Evolutionary conservation across 2,797 vertebrate species (phyloP).

Genomic region (Smutsia temminckii): DNA sequence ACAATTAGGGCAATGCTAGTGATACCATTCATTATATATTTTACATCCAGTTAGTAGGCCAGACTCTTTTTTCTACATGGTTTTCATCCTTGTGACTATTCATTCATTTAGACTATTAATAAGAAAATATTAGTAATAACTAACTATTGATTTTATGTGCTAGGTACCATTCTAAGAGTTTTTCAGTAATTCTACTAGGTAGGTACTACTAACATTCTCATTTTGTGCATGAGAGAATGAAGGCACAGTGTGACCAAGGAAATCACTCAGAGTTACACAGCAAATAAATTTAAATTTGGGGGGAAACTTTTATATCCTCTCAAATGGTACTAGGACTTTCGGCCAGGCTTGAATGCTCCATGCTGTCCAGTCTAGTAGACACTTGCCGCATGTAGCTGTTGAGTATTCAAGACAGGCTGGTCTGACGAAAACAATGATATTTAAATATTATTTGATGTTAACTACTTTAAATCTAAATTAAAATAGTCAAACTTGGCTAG

Average conservation of each 20-base stretch:
- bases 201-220: neutral
- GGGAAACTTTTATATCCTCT: neutral
- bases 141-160: neutral
- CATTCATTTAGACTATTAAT: neutral
- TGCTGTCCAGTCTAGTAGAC: neutral
- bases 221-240: neutral
- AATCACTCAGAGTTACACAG: neutral
- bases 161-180: neutral
- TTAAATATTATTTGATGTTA: neutral
- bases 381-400: neutral
- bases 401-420: neutral
- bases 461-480: conserved; percentile 9
- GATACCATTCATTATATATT: neutral
- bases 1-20: neutral
- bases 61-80: neutral
- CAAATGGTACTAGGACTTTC: neutral
- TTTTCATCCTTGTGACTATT: neutral
- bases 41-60: neutral
- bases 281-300: neutral
- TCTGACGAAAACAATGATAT: neutral
- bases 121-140: neutral
- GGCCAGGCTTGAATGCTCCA: neutral
- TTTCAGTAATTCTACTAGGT: neutral
- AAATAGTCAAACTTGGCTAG: neutral
- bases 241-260: neutral